Conservation (phyloP, 2,113 vertebrate genomes). For the Dendropsophus ebraccatus region DNA sequence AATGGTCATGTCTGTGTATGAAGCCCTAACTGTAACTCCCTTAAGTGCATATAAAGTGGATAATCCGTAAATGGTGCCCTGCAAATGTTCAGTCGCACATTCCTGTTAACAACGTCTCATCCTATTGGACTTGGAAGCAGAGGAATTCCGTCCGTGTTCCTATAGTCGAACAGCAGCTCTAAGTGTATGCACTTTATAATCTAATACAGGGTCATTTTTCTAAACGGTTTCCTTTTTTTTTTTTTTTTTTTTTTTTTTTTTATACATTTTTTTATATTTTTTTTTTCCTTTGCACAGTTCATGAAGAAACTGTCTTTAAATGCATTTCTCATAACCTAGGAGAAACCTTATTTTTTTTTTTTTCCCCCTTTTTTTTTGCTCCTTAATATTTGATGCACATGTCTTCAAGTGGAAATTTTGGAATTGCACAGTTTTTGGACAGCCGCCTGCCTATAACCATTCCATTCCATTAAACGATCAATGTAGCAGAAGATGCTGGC, state of each 20-base stretch:
- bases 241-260: slow-evolving; percentile 47
- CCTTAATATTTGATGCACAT: slow-evolving; percentile 23
- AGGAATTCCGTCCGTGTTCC: slow-evolving; percentile 77
- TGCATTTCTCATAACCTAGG: slow-evolving; percentile 43
- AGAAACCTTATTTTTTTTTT: no score
- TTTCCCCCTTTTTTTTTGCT: slow-evolving; percentile 58
- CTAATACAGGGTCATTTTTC: slow-evolving; percentile 57
- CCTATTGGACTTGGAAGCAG: slow-evolving; percentile 61
- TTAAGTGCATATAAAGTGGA: slow-evolving; percentile 36
- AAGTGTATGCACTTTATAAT: slow-evolving; percentile 70
- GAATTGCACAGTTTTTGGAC: slow-evolving; percentile 62
- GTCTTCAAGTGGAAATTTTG: slow-evolving; percentile 60
- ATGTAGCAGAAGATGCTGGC: slow-evolving; percentile 60
- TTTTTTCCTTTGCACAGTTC: slow-evolving; percentile 76
- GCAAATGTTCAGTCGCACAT: slow-evolving; percentile 46
- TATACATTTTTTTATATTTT: no score
- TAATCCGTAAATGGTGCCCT: slow-evolving; percentile 26
- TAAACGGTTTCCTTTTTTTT: slow-evolving; percentile 60
- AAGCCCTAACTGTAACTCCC: slow-evolving; percentile 45
- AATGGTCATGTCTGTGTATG: slow-evolving; percentile 33
- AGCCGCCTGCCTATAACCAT: slow-evolving; percentile 63
- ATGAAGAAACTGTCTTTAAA: slow-evolving; percentile 62
- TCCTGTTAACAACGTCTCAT: slow-evolving; percentile 62
- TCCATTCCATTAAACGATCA: slow-evolving; percentile 44
- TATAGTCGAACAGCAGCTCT: slow-evolving; percentile 69